Conservation (phyloP, 2,797 vertebrate species). For the Orestias chungarensis region DNA sequence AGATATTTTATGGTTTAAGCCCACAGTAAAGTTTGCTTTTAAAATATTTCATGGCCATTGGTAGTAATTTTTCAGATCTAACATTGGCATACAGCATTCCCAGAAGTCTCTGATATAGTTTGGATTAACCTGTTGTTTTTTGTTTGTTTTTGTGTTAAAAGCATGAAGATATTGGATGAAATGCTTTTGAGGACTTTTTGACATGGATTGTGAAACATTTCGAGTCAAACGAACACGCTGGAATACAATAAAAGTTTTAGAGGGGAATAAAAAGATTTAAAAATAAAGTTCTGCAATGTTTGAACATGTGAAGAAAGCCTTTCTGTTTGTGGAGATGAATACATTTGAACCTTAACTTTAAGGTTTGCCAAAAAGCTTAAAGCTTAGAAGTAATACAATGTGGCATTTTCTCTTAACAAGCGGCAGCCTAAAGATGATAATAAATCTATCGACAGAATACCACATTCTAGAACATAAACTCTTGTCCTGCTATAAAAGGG, state of each 20-base stretch:
- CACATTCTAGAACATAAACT: not conserved
- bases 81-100: not conserved
- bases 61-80: conserved; percentile 20
- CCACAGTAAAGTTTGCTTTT: conserved; percentile 24
- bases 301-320: not conserved
- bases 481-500: not conserved
- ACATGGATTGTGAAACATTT: not conserved
- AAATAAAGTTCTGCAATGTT: not conserved
- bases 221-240: no score
- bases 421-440: not conserved
- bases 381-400: not conserved
- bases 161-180: not conserved
- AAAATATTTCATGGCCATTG: conserved; percentile 8
- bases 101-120: conserved; percentile 4
- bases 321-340: not conserved
- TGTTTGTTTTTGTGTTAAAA: no score
- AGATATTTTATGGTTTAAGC: conserved; percentile 15
- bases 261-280: no score
- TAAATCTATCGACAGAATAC: not conserved
- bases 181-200: not conserved
- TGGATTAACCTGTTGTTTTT: conserved; percentile 8
- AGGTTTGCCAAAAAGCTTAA: not conserved
- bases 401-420: not conserved
- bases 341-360: not conserved
- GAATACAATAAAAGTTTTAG: no score